These are phyloP conservation scores for Corydoras sp. DNA, from an alignment of 2,113 vertebrate species.

Conservation along the genomic window DNA sequence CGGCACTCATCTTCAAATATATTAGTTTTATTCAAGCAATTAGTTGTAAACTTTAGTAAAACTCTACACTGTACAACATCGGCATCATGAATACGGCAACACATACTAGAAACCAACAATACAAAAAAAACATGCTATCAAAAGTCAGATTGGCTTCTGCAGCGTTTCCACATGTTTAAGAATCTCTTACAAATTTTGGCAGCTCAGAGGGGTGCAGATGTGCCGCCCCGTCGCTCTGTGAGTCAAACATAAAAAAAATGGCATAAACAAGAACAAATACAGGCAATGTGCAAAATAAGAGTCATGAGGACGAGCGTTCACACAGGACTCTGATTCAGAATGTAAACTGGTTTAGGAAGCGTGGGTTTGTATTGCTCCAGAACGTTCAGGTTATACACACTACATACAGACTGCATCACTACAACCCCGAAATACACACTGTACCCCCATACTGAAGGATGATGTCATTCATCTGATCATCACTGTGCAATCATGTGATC, in stretches of 20 bases:
- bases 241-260: not conserved
- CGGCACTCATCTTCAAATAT: not conserved
- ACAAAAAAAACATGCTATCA: too few species aligned
- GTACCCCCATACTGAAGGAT: too few species aligned
- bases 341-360: slow-evolving; percentile 19
- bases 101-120: too few species aligned
- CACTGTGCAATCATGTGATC: too few species aligned
- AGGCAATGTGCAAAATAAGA: not conserved
- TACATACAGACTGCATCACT: not conserved
- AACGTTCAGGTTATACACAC: not conserved
- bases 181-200: not conserved
- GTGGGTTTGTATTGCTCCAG: slow-evolving; percentile 28
- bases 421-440: too few species aligned
- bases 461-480: too few species aligned
- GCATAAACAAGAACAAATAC: not conserved
- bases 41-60: slow-evolving; percentile 22
- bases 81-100: slow-evolving; percentile 8
- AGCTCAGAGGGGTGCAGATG: not conserved
- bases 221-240: not conserved
- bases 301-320: too few species aligned
- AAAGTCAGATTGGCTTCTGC: not conserved
- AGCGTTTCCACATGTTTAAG: not conserved
- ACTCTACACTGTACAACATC: not conserved
- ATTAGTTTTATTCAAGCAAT: not conserved
- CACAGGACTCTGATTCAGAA: not conserved